Conservation (phyloP, 2,797 vertebrate genomes). For the Squalus acanthias region DNA sequence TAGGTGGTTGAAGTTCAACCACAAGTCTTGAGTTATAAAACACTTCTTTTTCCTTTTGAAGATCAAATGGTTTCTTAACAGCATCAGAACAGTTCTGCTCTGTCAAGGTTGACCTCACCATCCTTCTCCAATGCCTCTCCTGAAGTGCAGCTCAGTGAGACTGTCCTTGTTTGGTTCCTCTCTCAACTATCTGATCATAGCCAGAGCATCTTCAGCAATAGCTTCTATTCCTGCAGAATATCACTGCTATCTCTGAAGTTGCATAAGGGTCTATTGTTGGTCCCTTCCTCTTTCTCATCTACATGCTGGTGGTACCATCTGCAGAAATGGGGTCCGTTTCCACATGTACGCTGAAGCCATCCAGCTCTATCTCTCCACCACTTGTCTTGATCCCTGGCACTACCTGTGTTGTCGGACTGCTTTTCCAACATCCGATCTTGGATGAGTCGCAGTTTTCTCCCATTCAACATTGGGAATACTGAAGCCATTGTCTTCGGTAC, state of each 20-base stretch:
- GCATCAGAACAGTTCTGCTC: background rate
- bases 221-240: background rate
- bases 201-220: background rate
- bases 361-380: background rate
- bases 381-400: background rate
- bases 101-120: background rate
- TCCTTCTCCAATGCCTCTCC: background rate
- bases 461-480: background rate
- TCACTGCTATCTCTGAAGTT: background rate
- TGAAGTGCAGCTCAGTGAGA: background rate
- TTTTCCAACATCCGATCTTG: background rate
- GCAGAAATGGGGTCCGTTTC: background rate
- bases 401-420: background rate
- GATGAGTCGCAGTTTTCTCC: background rate
- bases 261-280: background rate
- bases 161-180: background rate
- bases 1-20: background rate
- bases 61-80: background rate
- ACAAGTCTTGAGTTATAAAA: background rate
- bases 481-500: background rate
- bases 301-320: background rate
- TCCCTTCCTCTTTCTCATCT: background rate
- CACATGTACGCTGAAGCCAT: background rate
- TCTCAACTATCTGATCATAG: background rate
- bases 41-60: background rate